Conservation (phyloP, 2,797 vertebrate genomes). For the Clangula hyemalis region DNA sequence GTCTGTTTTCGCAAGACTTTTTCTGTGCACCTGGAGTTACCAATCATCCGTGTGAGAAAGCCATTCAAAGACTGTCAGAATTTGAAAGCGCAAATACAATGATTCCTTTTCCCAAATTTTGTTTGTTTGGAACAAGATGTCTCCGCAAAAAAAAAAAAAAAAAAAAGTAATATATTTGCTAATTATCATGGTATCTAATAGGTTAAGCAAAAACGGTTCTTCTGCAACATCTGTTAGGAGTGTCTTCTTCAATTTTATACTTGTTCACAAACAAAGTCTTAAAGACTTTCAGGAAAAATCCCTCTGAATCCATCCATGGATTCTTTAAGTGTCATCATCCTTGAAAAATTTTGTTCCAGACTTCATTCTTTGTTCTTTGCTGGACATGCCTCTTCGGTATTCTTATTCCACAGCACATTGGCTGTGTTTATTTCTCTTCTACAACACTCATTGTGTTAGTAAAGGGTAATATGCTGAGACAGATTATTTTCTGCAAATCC, state of each 20-base stretch:
- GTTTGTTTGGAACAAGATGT: slow-evolving; percentile 8
- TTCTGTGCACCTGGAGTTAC: not conserved
- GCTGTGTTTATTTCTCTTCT: slow-evolving; percentile 42
- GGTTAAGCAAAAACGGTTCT: not conserved
- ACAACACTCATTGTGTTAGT: not conserved
- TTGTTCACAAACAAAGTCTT: not conserved
- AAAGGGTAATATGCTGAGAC: slow-evolving; percentile 28
- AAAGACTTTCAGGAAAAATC: not conserved
- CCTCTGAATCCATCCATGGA: not conserved
- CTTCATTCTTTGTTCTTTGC: slow-evolving; percentile 30
- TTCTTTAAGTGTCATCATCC: slow-evolving; percentile 38
- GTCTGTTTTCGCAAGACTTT: slow-evolving; percentile 33
- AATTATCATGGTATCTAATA: not conserved
- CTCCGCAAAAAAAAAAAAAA: not conserved
- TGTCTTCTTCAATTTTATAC: not conserved
- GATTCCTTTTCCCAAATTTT: not conserved
- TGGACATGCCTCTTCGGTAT: slow-evolving; percentile 11
- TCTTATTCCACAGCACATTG: slow-evolving; percentile 31
- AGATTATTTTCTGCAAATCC: slow-evolving; percentile 68
- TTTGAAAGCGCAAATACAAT: not conserved
- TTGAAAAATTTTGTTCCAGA: slow-evolving; percentile 38
- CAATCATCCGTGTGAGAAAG: not conserved
- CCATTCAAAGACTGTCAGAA: slow-evolving; percentile 1
- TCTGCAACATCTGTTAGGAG: not conserved
- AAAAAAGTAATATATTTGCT: not conserved